Base-by-base conservation (phyloP, 2,888 invertebrate genomes). In the Pseudanteris insignis region DNA sequence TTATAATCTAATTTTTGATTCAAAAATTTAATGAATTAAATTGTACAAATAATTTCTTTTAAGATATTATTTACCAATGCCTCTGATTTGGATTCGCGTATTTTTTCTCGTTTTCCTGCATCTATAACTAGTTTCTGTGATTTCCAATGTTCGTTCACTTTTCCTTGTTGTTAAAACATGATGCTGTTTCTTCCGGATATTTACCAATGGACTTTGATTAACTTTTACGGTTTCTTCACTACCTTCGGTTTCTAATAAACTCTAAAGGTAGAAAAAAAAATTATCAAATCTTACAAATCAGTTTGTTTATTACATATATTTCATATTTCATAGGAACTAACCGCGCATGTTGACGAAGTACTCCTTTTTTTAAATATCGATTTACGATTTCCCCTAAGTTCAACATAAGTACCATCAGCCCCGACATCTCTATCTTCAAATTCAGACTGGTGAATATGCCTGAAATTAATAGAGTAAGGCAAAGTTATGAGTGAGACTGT, bases 351-450 rank as follows among this genome's bases (percentile, higher is more conserved):
- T 0, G 93, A 93, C 0, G 93, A 93, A 1, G 93, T 91, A 75
- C 92, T 93, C 64, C 92, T 83, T 75, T 94, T 94, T 75, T 94
- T 94, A 70, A 94, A 91, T 1, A 92, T 84, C 55, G 91, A 86
- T 74, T 94, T 94, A 69, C 92, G 86, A 58, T 89, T 86, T 7
- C 88, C 88, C 46, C 87, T 85, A 30, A 92, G 92, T 65, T 93
- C 85, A 0, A 86, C 86, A 70, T 86, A 89, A 21, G 87, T 86
- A 0, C 84, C 84, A 54, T 88, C 87, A 2, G 84, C 84, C 0
- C 83, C 84, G 37, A 85, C 82, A 2, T 88, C 88, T 12, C 83
- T 83, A 34, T 88, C 88, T 25, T 88, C 89, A 28, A 87, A 82
- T n/a, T 87, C 86, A 4, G 85, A 78, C 43, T 89, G 88, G 58